These are phyloP conservation scores for Prolemur simus DNA, from an alignment of 2,113 vertebrate genomes.

Conservation along the genomic window DNA sequence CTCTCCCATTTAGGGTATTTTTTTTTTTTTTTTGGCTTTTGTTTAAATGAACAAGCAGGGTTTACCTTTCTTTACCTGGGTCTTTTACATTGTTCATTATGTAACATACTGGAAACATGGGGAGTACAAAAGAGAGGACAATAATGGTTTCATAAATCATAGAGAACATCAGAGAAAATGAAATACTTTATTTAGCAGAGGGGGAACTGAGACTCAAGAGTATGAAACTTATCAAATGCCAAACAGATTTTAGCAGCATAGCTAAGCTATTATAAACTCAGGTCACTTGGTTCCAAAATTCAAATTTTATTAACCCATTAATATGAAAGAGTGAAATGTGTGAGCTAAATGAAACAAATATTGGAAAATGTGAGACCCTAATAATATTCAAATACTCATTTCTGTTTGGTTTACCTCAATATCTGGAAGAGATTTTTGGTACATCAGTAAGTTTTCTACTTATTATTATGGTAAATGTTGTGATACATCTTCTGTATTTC, in stretches of 20 bases:
- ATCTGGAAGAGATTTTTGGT: background rate
- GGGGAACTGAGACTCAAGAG: background rate
- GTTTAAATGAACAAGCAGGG: background rate
- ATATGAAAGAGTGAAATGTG: background rate
- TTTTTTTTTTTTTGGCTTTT: background rate
- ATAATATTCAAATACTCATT: background rate
- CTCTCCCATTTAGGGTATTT: background rate
- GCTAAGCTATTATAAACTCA: background rate
- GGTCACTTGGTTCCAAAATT: background rate
- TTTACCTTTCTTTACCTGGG: background rate
- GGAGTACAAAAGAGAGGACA: background rate
- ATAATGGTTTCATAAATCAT: background rate
- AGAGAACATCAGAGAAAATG: background rate
- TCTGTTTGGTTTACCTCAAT: background rate
- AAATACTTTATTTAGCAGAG: background rate
- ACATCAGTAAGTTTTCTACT: background rate
- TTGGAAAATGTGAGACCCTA: background rate
- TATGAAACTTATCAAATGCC: background rate
- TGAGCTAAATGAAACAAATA: background rate
- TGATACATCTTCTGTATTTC: background rate
- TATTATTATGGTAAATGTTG: background rate
- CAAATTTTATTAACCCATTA: background rate
- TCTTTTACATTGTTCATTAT: background rate
- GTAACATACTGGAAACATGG: rapidly evolving
- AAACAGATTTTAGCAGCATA: background rate